Conservation (phyloP, 2,888 invertebrate genomes). For the Eristalinus aeneus region DNA sequence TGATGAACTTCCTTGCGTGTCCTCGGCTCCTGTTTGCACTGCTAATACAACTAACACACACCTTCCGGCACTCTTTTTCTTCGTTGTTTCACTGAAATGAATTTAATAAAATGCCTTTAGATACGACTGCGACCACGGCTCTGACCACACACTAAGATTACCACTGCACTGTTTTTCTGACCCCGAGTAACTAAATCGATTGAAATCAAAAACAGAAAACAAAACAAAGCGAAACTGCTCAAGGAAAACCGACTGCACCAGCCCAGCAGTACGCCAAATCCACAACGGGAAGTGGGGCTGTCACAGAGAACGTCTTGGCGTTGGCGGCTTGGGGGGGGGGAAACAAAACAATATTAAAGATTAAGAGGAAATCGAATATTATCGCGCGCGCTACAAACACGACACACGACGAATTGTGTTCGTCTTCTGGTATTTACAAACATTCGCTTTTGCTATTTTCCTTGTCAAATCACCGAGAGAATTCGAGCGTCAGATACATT, state of each 20-base stretch:
- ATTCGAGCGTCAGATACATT: constrained; percentile 57
- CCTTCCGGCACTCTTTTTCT: background rate
- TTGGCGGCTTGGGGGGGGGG: background rate
- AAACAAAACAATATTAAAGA: background rate
- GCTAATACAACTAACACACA: background rate
- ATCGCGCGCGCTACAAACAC: constrained; percentile 1
- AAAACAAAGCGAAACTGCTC: background rate
- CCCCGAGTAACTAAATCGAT: constrained; percentile 63
- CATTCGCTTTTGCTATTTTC: constrained; percentile 3
- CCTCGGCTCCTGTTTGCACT: background rate
- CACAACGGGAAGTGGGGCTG: background rate
- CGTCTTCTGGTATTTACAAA: constrained; percentile 42
- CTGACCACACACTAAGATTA: background rate
- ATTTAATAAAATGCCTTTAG: constrained; percentile 1
- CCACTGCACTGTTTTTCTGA: constrained; percentile 39
- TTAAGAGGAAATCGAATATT: background rate
- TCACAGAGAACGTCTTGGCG: no score
- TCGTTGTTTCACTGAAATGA: constrained; percentile 10
- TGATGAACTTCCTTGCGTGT: background rate
- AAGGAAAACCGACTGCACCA: constrained; percentile 7
- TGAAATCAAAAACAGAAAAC: constrained; percentile 37
- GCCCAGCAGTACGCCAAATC: background rate
- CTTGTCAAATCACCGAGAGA: background rate
- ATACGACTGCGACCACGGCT: background rate
- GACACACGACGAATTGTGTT: background rate